Evolutionary conservation across 1,140 invertebrate species (phyloP), one percentile per base, ranked within the genome.

Genomic region (Stegodyphus dumicola): DNA sequence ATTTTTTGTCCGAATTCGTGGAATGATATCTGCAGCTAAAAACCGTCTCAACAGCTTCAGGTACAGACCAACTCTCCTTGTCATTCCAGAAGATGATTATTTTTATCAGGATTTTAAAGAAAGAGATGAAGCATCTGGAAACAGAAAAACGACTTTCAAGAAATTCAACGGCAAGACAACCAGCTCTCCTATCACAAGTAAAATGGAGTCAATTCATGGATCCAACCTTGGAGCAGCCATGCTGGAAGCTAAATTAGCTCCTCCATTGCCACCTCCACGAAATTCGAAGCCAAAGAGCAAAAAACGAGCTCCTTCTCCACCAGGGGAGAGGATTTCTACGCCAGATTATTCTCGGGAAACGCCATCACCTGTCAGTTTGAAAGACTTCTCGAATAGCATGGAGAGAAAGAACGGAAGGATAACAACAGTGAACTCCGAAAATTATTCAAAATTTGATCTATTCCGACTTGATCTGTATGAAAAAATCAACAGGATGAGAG

Each of bases 1-100:
- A 91, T 96, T 97, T 90, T 91, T 97, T 17, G 92, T 93, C 0
- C 96, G 96, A 92, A 96, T 97, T 78, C 93, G 95, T 81, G 95
- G 96, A 92, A 95, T 96, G 7, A 96, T 97, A 86, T 92, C 94
- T 17, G 94, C 96, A 64, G 95, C 95, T 5, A 96, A 96, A 89
- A 94, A 95, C 87, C 96, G 96, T 91, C 96, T 97, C 93, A 92
- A 93, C 54, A 92, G 93, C 0, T 96, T 96, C 91, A 92, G 93
- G 69, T 97, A 95, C 89, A 92, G 94, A 77, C 96, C 96, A 13
- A 94, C 93, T 77, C 91, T 97, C 2, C 92, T 93, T 78, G 93
- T 94, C 80, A 97, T 97, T 88, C 95, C 94, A 5, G 96, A 97
- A 91, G 95, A 96, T 90, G 93, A 93, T 65, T 87, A 87, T 49